These are phyloP conservation scores for Aurelia sp. DNA, from an alignment of 30 jellyfish, hydroid and myxozoan genomes.

Conservation along the genomic window DNA sequence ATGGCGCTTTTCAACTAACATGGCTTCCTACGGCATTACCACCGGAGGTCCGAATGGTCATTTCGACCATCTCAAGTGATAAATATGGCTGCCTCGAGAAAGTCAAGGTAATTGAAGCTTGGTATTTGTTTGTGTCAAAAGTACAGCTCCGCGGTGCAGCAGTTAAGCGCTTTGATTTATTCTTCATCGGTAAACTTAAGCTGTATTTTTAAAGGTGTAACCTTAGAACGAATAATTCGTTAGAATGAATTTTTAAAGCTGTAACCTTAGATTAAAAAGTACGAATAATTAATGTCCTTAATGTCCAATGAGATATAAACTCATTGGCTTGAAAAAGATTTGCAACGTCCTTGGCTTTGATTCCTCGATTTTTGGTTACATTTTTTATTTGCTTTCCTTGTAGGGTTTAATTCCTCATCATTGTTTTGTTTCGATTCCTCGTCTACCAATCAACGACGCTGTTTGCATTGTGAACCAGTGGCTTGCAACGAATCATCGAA, in stretches of 20 bases:
- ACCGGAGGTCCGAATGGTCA: slow-evolving; percentile 54
- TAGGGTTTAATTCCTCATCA: slow-evolving; percentile 46
- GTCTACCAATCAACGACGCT: slow-evolving; percentile 66
- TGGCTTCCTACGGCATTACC: slow-evolving; percentile 79
- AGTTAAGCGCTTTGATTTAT: no score
- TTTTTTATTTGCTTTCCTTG: neutral
- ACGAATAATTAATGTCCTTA: no score
- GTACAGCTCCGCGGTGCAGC: no score
- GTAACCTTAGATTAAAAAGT: no score
- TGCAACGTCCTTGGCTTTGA: no score
- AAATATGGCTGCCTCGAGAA: slow-evolving; percentile 41
- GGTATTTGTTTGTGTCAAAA: neutral
- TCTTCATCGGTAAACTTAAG: no score
- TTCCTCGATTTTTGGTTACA: no score
- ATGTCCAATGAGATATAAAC: no score
- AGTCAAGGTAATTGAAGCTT: slow-evolving; percentile 13
- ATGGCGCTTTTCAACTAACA: slow-evolving; percentile 71
- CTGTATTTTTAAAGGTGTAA: no score
- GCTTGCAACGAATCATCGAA: slow-evolving; percentile 54
- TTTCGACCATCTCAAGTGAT: slow-evolving; percentile 65
- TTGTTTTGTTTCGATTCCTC: slow-evolving; percentile 43
- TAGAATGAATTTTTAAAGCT: no score
- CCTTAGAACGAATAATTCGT: no score
- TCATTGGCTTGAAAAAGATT: no score
- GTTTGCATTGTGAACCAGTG: slow-evolving; percentile 57